phyloP scores from a whole-genome alignment of 2,113 vertebrate species.

The Smithornis capensis region DNA sequence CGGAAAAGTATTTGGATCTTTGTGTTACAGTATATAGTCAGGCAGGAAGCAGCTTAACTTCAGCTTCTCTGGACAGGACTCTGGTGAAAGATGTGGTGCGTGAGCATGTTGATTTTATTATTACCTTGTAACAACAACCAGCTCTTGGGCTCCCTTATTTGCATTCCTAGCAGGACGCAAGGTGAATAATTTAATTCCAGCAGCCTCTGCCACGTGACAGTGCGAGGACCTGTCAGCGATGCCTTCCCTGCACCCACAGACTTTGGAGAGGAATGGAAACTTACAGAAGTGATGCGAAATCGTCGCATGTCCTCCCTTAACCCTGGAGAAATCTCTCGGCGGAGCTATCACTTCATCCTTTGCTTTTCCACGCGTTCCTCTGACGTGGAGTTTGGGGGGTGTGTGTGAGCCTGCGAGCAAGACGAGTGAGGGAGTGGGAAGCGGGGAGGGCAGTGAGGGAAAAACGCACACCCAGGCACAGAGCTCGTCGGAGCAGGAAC shows the following conservation, averaged over 20 bases:
- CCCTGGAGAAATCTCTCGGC: conserved; percentile 16
- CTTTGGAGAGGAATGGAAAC: conserved; percentile 32
- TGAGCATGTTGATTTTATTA: conserved; percentile 16
- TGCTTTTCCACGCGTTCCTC: conserved; percentile 75
- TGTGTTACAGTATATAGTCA: background rate
- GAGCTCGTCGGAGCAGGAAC: conserved; percentile 68
- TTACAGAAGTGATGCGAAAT: conserved; percentile 36
- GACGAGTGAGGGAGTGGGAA: conserved; percentile 34
- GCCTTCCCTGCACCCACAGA: background rate
- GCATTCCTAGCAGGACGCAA: conserved; percentile 47
- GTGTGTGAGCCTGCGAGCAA: conserved; percentile 19
- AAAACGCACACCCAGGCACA: background rate
- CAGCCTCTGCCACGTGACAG: background rate
- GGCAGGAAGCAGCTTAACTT: background rate
- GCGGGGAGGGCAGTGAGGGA: background rate
- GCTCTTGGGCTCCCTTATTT: conserved; percentile 33
- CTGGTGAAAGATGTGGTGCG: background rate
- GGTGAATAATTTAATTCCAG: conserved; percentile 60
- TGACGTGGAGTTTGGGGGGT: conserved; percentile 71
- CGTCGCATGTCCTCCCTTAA: conserved; percentile 46
- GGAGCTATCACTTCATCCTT: conserved; percentile 63
- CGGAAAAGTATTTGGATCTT: background rate
- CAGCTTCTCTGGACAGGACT: background rate
- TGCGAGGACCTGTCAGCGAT: background rate
- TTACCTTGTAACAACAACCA: background rate